Percentiles rank a stretch among this genome's conserved stretches.
These are phyloP conservation scores for Oxystoma pomonae DNA, from an alignment of 2,888 invertebrate genomes.

Conservation along the genomic window DNA sequence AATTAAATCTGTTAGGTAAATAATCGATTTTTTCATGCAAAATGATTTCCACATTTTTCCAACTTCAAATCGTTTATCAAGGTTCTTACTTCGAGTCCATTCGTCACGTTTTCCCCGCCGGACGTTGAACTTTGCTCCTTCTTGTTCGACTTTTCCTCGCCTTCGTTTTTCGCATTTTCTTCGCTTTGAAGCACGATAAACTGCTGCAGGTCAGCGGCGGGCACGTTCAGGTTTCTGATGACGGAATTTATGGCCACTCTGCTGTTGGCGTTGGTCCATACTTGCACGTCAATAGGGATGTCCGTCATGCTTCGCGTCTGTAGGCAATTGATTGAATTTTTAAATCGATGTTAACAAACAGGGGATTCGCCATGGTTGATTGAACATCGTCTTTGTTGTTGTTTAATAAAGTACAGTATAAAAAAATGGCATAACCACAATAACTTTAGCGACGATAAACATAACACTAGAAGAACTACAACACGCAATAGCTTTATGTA, in stretches of 20 bases:
- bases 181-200: conserved; percentile 37
- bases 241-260: conserved; percentile 36
- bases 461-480: too few species aligned
- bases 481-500: too few species aligned
- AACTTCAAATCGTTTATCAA: too few species aligned
- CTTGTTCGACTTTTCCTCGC: conserved; percentile 13
- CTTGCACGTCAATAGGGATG: conserved; percentile 40
- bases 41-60: too few species aligned
- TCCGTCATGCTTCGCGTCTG: conserved; percentile 40
- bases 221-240: conserved; percentile 36
- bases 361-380: too few species aligned
- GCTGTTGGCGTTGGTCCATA: conserved; percentile 40
- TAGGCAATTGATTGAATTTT: too few species aligned
- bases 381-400: conserved; percentile 15
- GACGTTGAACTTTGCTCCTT: neutral
- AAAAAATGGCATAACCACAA: too few species aligned
- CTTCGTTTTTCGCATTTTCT: conserved; percentile 23
- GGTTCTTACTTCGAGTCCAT: conserved; percentile 28
- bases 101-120: conserved; percentile 5
- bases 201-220: conserved; percentile 37
- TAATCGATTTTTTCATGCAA: too few species aligned
- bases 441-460: too few species aligned
- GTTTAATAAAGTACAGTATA: too few species aligned
- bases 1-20: too few species aligned
- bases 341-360: too few species aligned